Evolutionary conservation across 2,888 invertebrate genomes (phyloP).

Genomic region (Patella pellucida): DNA sequence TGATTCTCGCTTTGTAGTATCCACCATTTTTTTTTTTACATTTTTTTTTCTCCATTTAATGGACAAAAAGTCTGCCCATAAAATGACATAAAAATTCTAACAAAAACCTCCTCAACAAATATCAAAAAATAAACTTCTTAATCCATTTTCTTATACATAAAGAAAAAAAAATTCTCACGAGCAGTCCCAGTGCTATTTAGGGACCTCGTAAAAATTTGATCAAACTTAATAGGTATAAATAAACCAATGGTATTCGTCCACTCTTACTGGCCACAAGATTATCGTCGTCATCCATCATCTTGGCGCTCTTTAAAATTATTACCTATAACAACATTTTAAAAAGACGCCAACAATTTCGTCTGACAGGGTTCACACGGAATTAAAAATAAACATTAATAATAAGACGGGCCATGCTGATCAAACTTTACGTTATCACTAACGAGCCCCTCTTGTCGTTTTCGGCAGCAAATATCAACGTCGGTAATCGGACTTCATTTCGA

Average conservation of each 20-base stretch:
- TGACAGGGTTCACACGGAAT: background rate
- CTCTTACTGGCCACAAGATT: background rate
- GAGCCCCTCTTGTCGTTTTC: too few relatives aligned
- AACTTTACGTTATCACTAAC: too few relatives aligned
- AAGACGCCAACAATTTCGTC: slow-evolving; percentile 20
- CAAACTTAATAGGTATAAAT: slow-evolving; percentile 42
- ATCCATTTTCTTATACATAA: slow-evolving; percentile 43
- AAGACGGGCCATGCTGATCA: background rate
- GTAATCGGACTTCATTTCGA: too few relatives aligned
- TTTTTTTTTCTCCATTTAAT: slow-evolving; percentile 27
- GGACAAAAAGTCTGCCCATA: slow-evolving; percentile 36
- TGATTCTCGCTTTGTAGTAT: background rate
- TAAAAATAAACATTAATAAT: slow-evolving; percentile 3
- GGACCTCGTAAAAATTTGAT: slow-evolving; percentile 57
- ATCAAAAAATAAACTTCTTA: slow-evolving; percentile 78
- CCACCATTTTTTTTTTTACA: slow-evolving; percentile 20
- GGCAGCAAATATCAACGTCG: too few relatives aligned
- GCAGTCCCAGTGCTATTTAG: slow-evolving; percentile 39
- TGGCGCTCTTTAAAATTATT: slow-evolving; percentile 18
- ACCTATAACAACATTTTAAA: slow-evolving; percentile 29
- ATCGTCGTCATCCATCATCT: background rate
- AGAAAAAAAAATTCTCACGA: slow-evolving; percentile 66
- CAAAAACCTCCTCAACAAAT: slow-evolving; percentile 75
- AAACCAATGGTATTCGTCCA: slow-evolving; percentile 22
- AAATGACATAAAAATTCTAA: slow-evolving; percentile 61